Percentiles rank a stretch among this genome's conserved stretches.
These are phyloP conservation scores for Argyra leucocephala DNA, from an alignment of 2,888 invertebrate genomes.

Conservation along the genomic window DNA sequence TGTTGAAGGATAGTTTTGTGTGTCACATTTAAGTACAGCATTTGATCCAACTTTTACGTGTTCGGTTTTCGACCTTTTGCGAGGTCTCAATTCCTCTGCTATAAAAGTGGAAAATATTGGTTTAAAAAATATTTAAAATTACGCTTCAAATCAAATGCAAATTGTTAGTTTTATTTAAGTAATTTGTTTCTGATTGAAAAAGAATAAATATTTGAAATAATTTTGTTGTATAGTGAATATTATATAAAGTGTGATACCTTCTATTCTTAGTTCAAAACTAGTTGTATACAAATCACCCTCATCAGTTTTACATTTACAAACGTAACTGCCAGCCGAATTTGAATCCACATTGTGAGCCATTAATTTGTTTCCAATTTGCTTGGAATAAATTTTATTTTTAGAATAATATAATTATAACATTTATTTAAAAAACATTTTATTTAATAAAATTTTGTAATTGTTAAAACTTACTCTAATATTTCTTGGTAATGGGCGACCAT, in stretches of 20 bases:
- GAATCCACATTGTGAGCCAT: conserved; percentile 65
- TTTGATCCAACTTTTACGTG: conserved; percentile 48
- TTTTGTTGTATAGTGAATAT: neutral
- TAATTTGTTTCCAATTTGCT: conserved; percentile 42
- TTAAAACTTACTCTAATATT: conserved; percentile 33
- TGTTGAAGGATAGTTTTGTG: conserved; percentile 26
- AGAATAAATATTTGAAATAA: neutral
- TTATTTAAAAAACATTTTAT: no score
- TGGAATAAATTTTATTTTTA: conserved; percentile 9
- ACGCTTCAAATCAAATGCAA: no score
- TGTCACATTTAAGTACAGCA: conserved; percentile 59
- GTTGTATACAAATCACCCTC: conserved; percentile 46
- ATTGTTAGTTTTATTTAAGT: neutral
- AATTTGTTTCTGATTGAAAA: neutral
- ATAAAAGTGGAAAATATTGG: neutral
- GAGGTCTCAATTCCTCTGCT: conserved; percentile 30
- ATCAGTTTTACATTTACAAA: conserved; percentile 58
- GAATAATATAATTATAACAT: no score
- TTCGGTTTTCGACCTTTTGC: conserved; percentile 37
- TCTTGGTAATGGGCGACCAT: conserved; percentile 34
- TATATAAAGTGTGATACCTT: conserved; percentile 23
- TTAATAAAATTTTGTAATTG: neutral
- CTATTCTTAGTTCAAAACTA: conserved; percentile 46
- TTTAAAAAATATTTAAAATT: no score
- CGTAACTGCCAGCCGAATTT: conserved; percentile 77